Percentiles rank a stretch among this genome's conserved stretches.
Conservation (phyloP, 2,113 vertebrate species). For the Plectropomus leopardus region DNA sequence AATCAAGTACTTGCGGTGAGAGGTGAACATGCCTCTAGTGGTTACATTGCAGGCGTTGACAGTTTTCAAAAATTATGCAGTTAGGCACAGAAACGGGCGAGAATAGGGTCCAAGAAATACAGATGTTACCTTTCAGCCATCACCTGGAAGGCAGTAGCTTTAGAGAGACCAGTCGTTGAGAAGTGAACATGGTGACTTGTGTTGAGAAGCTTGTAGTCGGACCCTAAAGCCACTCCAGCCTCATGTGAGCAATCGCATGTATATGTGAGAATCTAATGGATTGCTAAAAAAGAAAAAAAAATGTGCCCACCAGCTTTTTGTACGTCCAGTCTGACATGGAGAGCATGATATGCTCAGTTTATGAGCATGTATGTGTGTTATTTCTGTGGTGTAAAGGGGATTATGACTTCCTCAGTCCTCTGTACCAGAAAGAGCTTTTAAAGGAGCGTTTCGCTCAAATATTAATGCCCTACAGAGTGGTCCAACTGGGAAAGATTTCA, state of each 20-base stretch:
- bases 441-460: constrained; percentile 75
- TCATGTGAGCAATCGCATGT: background rate
- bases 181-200: background rate
- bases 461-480: constrained; percentile 77
- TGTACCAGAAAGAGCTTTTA: constrained; percentile 78
- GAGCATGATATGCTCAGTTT: constrained; percentile 35
- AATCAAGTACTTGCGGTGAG: too few relatives aligned
- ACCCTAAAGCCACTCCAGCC: background rate
- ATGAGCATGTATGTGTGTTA: constrained; percentile 31
- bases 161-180: background rate
- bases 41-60: too few relatives aligned
- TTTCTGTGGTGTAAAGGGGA: constrained; percentile 55
- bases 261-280: constrained; percentile 41
- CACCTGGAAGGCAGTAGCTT: background rate
- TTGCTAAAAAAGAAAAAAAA: background rate
- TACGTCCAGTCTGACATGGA: constrained; percentile 14
- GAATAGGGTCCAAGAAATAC: too few relatives aligned
- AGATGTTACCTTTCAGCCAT: background rate
- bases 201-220: constrained; percentile 2
- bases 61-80: too few relatives aligned
- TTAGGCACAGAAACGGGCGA: too few relatives aligned
- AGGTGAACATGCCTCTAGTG: too few relatives aligned
- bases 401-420: constrained; percentile 58
- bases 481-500: constrained; percentile 78
- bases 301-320: constrained; percentile 1